Percentiles rank a stretch among this genome's conserved stretches.
Conservation (phyloP, 2,113 vertebrate genomes). For the Triplophysa rosa region DNA sequence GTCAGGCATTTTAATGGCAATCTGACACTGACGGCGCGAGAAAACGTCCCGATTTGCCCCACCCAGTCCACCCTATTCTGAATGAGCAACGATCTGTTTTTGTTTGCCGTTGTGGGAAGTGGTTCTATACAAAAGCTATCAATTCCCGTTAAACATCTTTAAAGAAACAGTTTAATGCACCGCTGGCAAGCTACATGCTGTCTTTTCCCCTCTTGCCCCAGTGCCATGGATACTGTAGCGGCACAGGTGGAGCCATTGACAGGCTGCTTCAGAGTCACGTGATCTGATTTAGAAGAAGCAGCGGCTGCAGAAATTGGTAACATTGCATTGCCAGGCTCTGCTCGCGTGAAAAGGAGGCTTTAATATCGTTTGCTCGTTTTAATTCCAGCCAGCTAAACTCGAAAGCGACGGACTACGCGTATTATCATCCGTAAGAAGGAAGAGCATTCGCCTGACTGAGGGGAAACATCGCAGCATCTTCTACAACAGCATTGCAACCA, state of each 20-base stretch:
- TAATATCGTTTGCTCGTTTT: conserved; percentile 20
- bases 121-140: not conserved
- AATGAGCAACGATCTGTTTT: not conserved
- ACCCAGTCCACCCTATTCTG: conserved; percentile 20
- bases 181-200: not conserved
- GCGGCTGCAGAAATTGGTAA: conserved; percentile 65
- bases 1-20: not conserved
- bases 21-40: not conserved
- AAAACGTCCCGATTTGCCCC: conserved; percentile 12
- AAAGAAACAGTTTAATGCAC: not conserved
- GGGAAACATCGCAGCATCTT: not conserved
- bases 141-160: not conserved
- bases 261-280: conserved; percentile 79
- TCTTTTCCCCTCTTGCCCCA: conserved; percentile 46
- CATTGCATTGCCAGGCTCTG: conserved; percentile 44
- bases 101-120: not conserved
- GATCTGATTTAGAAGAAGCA: conserved; percentile 71
- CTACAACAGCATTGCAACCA: conserved; percentile 23
- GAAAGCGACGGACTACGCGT: not conserved
- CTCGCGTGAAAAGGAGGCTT: conserved; percentile 44
- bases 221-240: conserved; percentile 72
- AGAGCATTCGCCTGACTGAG: not conserved
- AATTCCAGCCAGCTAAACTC: not conserved
- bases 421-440: not conserved
- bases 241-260: conserved; percentile 77